A percentile compares a stretch with the other conserved stretches of the same genome.
These are phyloP conservation scores for Erythrocebus patas DNA, from an alignment of 2,113 vertebrate genomes.

Conservation along the genomic window DNA sequence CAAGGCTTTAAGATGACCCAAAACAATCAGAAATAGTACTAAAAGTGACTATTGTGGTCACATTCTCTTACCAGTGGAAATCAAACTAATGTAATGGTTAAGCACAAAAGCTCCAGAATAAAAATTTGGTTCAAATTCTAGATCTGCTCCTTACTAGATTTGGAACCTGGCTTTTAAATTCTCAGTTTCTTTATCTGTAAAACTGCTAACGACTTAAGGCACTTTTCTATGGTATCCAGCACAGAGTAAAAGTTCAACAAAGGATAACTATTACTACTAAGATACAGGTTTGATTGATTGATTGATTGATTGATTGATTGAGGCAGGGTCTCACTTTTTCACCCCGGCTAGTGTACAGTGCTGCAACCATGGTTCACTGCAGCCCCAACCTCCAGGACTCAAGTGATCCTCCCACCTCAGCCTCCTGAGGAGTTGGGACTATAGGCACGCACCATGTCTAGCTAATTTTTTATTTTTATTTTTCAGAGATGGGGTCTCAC, in stretches of 20 bases:
- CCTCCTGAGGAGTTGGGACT: no score
- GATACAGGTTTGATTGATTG: background rate
- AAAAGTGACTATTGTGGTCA: background rate
- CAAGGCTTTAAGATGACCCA: background rate
- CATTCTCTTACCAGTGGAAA: background rate
- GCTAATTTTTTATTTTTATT: no score
- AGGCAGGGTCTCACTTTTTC: no score
- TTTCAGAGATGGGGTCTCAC: no score
- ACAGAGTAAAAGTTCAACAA: background rate
- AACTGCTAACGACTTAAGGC: background rate
- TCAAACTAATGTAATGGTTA: background rate
- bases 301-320: no score
- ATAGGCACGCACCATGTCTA: no score
- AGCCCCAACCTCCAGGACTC: no score
- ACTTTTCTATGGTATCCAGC: background rate
- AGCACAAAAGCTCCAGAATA: constrained; percentile 11
- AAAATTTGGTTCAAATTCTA: constrained; percentile 13
- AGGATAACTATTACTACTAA: background rate
- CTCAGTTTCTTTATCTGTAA: background rate
- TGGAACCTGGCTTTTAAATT: background rate
- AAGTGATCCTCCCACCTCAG: no score
- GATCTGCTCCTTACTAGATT: background rate
- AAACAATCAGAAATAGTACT: background rate
- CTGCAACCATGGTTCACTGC: no score
- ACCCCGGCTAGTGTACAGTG: no score